phyloP scores from a whole-genome alignment of 2,888 invertebrate genomes.

The Heteropelma amictum region DNA sequence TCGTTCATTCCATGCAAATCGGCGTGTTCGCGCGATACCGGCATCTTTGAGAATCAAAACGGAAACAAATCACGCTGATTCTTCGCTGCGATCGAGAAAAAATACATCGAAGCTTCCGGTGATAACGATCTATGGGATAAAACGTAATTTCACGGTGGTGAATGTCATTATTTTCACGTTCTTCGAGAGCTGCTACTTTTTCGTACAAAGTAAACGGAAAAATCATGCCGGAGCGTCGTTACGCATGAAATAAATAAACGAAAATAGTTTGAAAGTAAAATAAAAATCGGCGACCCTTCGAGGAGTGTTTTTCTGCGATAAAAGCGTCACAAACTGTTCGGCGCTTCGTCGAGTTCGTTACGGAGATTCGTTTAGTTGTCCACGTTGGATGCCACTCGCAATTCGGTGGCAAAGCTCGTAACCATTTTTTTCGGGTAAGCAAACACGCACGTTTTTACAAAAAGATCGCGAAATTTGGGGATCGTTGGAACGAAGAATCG shows the following conservation, averaged over 20 bases:
- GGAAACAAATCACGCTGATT: neutral
- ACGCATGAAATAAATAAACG: neutral
- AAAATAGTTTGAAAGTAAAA: neutral
- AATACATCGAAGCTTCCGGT: no score
- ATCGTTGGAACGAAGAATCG: neutral
- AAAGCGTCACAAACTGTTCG: slow-evolving; percentile 31
- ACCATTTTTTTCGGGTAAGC: slow-evolving; percentile 57
- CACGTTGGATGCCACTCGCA: slow-evolving; percentile 57
- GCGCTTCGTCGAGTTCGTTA: slow-evolving; percentile 13
- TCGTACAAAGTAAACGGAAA: neutral
- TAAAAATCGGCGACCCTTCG: slow-evolving; percentile 24
- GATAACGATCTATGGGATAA: no score
- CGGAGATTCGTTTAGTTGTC: slow-evolving; percentile 49
- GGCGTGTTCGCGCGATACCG: neutral
- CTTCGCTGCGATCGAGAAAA: neutral
- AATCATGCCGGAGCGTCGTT: slow-evolving; percentile 16
- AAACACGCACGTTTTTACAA: neutral
- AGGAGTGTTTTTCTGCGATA: slow-evolving; percentile 31
- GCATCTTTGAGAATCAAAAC: neutral
- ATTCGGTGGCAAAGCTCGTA: slow-evolving; percentile 34
- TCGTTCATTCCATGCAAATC: no score
- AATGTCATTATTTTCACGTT: no score
- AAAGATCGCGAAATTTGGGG: no score
- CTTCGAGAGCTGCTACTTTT: no score
- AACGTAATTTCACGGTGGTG: neutral